Evolutionary conservation across 2,113 vertebrate genomes (phyloP).

Genomic region (Galbula dea): DNA sequence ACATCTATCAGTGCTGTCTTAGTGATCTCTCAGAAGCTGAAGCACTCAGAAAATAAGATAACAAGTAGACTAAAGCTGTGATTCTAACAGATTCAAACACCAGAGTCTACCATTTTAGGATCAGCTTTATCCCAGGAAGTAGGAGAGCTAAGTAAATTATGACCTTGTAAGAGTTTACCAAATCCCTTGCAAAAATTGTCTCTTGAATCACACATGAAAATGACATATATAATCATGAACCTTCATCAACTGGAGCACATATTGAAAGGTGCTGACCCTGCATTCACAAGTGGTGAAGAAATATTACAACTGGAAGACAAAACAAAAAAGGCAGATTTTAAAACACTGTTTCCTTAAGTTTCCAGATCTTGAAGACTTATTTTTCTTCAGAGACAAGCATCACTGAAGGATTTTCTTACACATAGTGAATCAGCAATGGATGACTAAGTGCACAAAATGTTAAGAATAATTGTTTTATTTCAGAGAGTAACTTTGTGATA

Average conservation of each 20-base stretch:
- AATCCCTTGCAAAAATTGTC: background rate
- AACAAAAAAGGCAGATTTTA: background rate
- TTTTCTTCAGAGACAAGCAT: background rate
- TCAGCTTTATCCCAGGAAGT: background rate
- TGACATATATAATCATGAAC: background rate
- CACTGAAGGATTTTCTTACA: background rate
- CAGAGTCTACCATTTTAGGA: background rate
- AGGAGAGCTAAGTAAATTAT: background rate
- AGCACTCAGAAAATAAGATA: background rate
- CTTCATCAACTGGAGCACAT: background rate
- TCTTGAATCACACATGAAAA: background rate
- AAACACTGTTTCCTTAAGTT: background rate
- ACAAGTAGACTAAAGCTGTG: background rate
- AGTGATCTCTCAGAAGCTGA: background rate
- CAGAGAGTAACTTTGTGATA: background rate
- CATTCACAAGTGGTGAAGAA: background rate
- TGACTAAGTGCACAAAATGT: slow-evolving; percentile 19
- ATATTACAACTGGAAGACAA: background rate
- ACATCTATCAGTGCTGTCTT: background rate
- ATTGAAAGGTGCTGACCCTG: background rate
- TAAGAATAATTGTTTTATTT: slow-evolving; percentile 46
- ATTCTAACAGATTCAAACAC: background rate
- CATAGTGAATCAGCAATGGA: background rate
- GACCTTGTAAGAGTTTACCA: background rate
- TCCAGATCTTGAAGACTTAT: background rate